phyloP scores from a whole-genome alignment of 92 coral and sea anemone species.

The Actinostola sp. region DNA sequence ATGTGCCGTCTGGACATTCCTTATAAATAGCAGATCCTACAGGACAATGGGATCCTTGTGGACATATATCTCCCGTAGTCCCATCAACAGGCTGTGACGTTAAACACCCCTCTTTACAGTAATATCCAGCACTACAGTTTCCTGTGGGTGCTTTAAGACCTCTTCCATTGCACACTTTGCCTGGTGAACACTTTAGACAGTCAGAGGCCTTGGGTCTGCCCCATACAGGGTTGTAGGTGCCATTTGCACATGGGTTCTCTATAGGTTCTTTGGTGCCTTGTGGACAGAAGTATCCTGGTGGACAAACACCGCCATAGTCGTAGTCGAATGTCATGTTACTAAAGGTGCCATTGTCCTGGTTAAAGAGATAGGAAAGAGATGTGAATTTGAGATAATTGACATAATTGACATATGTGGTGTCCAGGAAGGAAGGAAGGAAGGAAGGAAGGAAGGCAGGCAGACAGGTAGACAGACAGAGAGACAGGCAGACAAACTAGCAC shows the following conservation, averaged over 20 bases:
- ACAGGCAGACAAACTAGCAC: too few species aligned
- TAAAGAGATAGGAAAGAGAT: too few species aligned
- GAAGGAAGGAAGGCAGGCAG: too few species aligned
- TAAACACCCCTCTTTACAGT: slow-evolving; percentile 59
- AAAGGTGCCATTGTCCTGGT: slow-evolving; percentile 78
- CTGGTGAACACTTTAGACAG: slow-evolving; percentile 77
- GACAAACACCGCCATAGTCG: slow-evolving; percentile 94
- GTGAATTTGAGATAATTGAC: too few species aligned
- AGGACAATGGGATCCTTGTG: slow-evolving; percentile 82
- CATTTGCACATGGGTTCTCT: slow-evolving; percentile 77
- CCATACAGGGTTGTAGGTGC: slow-evolving; percentile 81
- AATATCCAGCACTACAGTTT: slow-evolving; percentile 80
- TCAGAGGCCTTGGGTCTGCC: slow-evolving; percentile 54
- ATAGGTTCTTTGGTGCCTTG: slow-evolving; percentile 61
- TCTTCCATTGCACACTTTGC: slow-evolving; percentile 81
- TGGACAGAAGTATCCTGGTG: slow-evolving; percentile 82
- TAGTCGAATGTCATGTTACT: slow-evolving; percentile 36
- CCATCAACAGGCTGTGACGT: slow-evolving; percentile 89
- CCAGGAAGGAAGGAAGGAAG: too few species aligned
- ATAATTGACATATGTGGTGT: too few species aligned
- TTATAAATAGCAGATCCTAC: slow-evolving; percentile 50
- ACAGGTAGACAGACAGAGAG: too few species aligned
- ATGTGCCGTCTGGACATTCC: slow-evolving; percentile 72
- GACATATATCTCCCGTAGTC: slow-evolving; percentile 82
- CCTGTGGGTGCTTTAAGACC: slow-evolving; percentile 83